Conservation (phyloP, 2,888 invertebrate species). For the Lasioglossum leucozonium region DNA sequence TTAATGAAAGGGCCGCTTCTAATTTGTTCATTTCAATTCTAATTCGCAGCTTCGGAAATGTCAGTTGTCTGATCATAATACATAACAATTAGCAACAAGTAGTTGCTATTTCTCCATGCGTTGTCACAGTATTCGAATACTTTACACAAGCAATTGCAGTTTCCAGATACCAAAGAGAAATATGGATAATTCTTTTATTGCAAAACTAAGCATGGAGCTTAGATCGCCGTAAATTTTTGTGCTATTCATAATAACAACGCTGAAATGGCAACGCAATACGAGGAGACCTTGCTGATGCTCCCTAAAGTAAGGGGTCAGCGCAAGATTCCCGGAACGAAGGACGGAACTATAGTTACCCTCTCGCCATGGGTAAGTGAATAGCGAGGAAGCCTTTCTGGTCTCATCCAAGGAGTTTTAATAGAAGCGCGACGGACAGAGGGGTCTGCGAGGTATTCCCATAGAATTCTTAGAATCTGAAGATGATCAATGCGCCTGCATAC, state of each 20-base stretch:
- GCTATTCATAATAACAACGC: neutral
- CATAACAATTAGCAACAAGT: too few species aligned
- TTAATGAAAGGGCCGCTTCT: too few species aligned
- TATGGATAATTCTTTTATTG: neutral
- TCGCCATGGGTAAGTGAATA: neutral
- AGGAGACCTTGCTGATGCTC: neutral
- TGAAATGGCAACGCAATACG: neutral
- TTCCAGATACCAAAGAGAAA: neutral
- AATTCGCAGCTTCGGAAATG: too few species aligned
- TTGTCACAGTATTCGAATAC: too few species aligned
- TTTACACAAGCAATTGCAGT: neutral
- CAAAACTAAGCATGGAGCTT: neutral
- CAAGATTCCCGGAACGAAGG: neutral
- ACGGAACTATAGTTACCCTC: neutral
- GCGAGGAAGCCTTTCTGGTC: conserved; percentile 5
- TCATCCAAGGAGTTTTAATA: neutral
- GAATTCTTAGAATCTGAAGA: neutral
- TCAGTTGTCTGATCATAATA: too few species aligned
- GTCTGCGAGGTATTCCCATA: neutral
- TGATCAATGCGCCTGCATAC: neutral
- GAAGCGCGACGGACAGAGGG: neutral
- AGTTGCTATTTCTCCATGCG: too few species aligned
- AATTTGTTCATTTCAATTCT: too few species aligned
- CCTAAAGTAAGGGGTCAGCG: neutral
- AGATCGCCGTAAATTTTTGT: neutral